Conservation (phyloP, 2,888 invertebrate genomes). For the Apoda limacodes region DNA sequence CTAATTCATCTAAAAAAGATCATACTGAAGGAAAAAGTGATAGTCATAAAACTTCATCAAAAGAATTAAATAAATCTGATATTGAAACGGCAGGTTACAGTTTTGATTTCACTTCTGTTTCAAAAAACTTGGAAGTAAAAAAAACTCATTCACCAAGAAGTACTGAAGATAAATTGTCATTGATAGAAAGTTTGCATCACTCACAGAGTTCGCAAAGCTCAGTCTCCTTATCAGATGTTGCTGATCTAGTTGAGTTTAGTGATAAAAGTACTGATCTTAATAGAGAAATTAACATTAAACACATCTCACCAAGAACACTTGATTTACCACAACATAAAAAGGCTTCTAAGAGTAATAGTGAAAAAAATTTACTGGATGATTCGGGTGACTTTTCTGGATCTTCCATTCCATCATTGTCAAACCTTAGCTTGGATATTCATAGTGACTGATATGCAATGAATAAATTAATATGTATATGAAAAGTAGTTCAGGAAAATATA, state of each 20-base stretch:
- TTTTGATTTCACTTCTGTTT: constrained; percentile 47
- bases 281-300: constrained; percentile 26
- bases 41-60: constrained; percentile 25
- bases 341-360: constrained; percentile 22
- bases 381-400: constrained; percentile 57
- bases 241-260: constrained; percentile 44
- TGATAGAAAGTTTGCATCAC: constrained; percentile 32
- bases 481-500: no score
- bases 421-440: constrained; percentile 57
- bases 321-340: constrained; percentile 9
- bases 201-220: constrained; percentile 51
- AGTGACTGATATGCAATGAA: constrained; percentile 41
- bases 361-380: constrained; percentile 40
- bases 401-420: constrained; percentile 54
- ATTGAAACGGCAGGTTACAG: constrained; percentile 46
- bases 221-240: constrained; percentile 55
- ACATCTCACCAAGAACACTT: constrained; percentile 10
- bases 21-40: constrained; percentile 23
- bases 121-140: constrained; percentile 27
- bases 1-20: constrained; percentile 30
- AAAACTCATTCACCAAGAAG: constrained; percentile 19
- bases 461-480: no score
- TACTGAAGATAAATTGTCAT: constrained; percentile 20
- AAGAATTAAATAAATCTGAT: constrained; percentile 33
- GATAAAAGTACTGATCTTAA: constrained; percentile 38